These are phyloP conservation scores for Holothuria leucospilota DNA, from an alignment of 53 echinoderm and acorn worm species.

Conservation along the genomic window DNA sequence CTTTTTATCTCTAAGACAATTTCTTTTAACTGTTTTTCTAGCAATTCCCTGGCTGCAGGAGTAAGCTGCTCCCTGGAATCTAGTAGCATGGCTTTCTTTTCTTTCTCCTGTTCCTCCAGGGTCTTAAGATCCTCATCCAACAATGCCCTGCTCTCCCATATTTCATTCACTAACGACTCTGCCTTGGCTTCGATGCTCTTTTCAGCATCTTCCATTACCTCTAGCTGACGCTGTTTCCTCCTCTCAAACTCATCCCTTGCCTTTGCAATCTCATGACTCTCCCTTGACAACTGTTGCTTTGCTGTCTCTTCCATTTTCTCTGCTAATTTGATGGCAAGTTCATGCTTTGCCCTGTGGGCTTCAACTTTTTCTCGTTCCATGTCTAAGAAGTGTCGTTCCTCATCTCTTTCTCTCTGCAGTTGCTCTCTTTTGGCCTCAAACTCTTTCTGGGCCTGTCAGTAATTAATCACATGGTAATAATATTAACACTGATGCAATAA, in stretches of 20 bases:
- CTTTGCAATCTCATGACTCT: slow-evolving; percentile 80
- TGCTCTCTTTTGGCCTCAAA: slow-evolving; percentile 66
- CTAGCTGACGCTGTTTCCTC: slow-evolving; percentile 81
- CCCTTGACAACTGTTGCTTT: slow-evolving; percentile 62
- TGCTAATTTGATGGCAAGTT: slow-evolving; percentile 70
- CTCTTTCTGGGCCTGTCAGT: slow-evolving; percentile 73
- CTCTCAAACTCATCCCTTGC: slow-evolving; percentile 82
- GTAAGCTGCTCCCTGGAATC: slow-evolving; percentile 47
- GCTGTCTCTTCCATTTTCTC: slow-evolving; percentile 79
- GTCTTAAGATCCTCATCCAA: slow-evolving; percentile 68
- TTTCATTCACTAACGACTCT: slow-evolving; percentile 75
- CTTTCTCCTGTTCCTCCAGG: slow-evolving; percentile 50
- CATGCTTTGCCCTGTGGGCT: slow-evolving; percentile 84
- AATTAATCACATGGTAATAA: not conserved
- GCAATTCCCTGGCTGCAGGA: slow-evolving; percentile 41
- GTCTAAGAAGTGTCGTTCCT: slow-evolving; percentile 81
- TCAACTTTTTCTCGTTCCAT: slow-evolving; percentile 90
- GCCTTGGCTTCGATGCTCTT: slow-evolving; percentile 85
- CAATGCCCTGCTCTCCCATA: slow-evolving; percentile 77
- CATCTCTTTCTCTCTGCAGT: slow-evolving; percentile 82
- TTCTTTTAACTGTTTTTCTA: slow-evolving; percentile 65
- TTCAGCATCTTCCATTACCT: slow-evolving; percentile 83
- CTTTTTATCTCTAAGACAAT: slow-evolving; percentile 63
- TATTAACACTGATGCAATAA: not conserved
- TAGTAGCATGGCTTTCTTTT: slow-evolving; percentile 39